Evolutionary conservation across 1,140 invertebrate species (phyloP), one percentile per base, ranked within the genome.

Genomic region (Kradibia gibbosae): DNA sequence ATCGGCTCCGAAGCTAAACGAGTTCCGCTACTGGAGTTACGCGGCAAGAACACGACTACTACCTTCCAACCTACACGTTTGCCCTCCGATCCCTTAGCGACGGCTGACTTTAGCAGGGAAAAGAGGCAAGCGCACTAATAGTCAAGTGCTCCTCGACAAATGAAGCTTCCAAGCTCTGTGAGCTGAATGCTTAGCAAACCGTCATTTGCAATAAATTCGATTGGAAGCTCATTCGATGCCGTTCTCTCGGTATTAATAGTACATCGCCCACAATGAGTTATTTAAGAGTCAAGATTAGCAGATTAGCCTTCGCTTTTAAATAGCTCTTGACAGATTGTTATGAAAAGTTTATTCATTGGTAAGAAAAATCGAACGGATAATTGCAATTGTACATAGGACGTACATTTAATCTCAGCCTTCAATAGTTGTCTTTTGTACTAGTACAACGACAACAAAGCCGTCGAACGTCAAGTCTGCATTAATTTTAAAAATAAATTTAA

Each of bases 21-120:
- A 73, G 53, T 79, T 72, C 67, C 53, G 36, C 77, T 79, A 79
- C 77, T 39, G 65, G 67, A 72, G 77, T 79, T 79, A 79, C 77
- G 50, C 25, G 8, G 48, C 45, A 22, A 36, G 60, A 78, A 48
- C 62, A 70, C 17, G 76, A 70, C 28, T 53, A 34, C 76, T 53
- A 45, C 13, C 25, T 2, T 45, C 7, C 57, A n/a, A 20, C 57
- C 57, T 20, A 31, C 13, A 34, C n/a, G 7, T 28, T n/a, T 31
- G 7, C 57, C 57, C 28, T 5, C 53, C 20, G 42, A 15, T 53
- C 71, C 11, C 48, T 62, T 62, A 10, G 25, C 10, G 8, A 28
- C 55, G 20, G 28, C 25, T 3, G 2, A 15, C 34, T 1, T 3
- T 17, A 15, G 70, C 22, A 73, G 71, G 2, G 34, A 57, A 22